Evolutionary conservation across 2,797 vertebrate genomes (phyloP), one percentile per base, ranked within the genome.

Genomic region (Centropyge bicolor): DNA sequence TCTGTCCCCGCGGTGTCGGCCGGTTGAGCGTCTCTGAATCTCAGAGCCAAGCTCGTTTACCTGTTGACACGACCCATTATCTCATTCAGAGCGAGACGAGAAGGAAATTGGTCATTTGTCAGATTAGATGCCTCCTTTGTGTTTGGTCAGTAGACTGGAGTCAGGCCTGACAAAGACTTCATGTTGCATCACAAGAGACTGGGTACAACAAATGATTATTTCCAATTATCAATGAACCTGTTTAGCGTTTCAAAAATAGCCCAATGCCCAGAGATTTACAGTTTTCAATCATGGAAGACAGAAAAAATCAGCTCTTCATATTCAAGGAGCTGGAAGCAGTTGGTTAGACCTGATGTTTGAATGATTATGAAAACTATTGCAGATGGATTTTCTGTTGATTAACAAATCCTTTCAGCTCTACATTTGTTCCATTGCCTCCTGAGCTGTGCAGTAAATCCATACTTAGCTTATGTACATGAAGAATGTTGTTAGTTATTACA

Each of bases 1-100:
- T 85, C 83, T 88, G 88, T 76, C 59, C 82, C 83, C 40, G 80
- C 51, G 66, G 78, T 14, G 81, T 78, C 46, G 67, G 57, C 71
- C 16, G 48, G 52, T 78, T 11, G 8, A 67, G 16, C 56, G 59
- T 66, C 61, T n/a, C 36, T 56, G 46, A 71, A 64, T 73, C 48
- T 79, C 41, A 2, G 13, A 82, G 78, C 81, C 89, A 81, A 63
- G 38, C n/a, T 45, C 24, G 0, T 78, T 81, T 62, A 80, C 75
- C 70, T 69, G 60, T 71, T 62, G 51, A 81, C 76, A 70, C 1
- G 0, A 2, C 52, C 64, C 48, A 79, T 86, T 70, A 82, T 77
- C 78, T 75, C 76, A 17, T 48, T 72, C 59, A 67, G 78, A 63
- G 56, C 0, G 13, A 61, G 49, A 70, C 14, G 5, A 57, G 70